Evolutionary conservation across 2,113 vertebrate genomes (phyloP).

Genomic region (Microcebus ravelobensis): DNA sequence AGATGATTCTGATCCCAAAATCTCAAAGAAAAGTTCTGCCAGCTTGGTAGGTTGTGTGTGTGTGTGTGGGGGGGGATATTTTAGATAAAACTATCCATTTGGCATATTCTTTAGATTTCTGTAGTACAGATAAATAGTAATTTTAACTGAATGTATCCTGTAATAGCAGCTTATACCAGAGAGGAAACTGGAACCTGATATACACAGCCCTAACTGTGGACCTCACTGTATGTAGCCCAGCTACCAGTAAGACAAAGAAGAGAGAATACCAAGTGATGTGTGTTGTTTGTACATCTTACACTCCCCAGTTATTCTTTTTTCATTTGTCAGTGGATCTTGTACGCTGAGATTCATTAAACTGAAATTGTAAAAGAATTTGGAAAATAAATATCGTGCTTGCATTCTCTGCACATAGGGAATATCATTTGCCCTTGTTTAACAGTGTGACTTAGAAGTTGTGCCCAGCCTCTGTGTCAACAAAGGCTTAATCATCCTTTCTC

Average conservation of each 20-base stretch:
- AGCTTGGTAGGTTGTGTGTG: background rate
- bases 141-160: background rate
- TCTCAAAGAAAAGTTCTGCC: background rate
- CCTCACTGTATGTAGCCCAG: rapidly evolving
- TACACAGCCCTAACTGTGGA: background rate
- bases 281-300: background rate
- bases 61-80: background rate
- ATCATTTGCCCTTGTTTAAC: background rate
- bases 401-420: background rate
- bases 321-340: background rate
- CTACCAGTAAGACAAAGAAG: background rate
- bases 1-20: background rate
- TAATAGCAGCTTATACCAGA: background rate
- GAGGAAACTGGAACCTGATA: background rate
- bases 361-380: background rate
- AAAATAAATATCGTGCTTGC: background rate
- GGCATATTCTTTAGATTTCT: background rate
- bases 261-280: background rate
- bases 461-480: background rate
- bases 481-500: background rate
- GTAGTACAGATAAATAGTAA: background rate
- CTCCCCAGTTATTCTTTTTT: background rate
- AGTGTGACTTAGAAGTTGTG: background rate
- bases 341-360: background rate
- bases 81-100: background rate